Base-by-base conservation (phyloP, 2,888 invertebrate genomes). In the Diarsia mendica region DNA sequence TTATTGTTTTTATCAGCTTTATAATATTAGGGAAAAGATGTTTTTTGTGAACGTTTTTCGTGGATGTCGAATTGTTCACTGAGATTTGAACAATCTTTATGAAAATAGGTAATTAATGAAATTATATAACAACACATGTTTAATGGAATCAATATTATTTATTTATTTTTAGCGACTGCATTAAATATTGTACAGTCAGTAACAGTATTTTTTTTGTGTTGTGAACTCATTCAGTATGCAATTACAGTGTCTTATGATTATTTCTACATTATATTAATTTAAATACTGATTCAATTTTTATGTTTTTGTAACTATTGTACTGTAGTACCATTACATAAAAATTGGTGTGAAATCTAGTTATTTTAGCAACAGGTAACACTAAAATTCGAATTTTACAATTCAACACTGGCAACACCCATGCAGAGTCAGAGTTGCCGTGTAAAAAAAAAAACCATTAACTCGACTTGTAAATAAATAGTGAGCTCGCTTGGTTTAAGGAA, bases 151-250 rank as follows among this genome's bases (percentile, higher is more conserved):
- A 76, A 84, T 53, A 65, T 87, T 80, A 66, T 86, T 83, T 84
- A 84, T 85, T 86, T 81, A 87, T 87, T 84, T 84, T 83, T 75
- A 81, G 78, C 68, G 70, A 75, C 76, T 85, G 71, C 77, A 58
- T 79, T 69, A 65, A 76, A 83, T 80, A 82, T 82, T 86, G 81
- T 87, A 28, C 28, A 86, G 85, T 88, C 85, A 80, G 80, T 88
- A 88, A 88, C 91, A 92, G 91, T 92, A 91, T 92, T 92, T 88
- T 88, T 74, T 67, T 87, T 86, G 88, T 89, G 89, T 90, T 89
- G 90, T 91, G 90, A 90, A 83, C 81, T 85, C 79, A 68, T 82
- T 74, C 83, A 85, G 76, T 87, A 83, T 80, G 39, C 79, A 67
- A 69, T 82, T 67, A 77, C 51, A 72, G 23, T 70, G 33, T 83